Base-by-base conservation (phyloP, 2,888 invertebrate species). In the Altica lythri region DNA sequence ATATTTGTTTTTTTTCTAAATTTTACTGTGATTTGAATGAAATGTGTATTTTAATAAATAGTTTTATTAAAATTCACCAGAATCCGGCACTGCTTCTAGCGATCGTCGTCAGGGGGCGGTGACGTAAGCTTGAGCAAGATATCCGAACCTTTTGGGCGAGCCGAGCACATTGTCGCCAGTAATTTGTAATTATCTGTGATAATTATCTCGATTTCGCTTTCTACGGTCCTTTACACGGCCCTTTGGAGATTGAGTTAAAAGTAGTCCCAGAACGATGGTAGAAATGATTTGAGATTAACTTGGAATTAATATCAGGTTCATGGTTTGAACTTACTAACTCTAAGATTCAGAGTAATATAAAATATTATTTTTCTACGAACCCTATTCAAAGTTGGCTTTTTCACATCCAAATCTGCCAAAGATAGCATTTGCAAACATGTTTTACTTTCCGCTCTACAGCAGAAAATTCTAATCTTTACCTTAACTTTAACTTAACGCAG, bases 141-240 rank as follows among this genome's bases (percentile, higher is more conserved):
- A 53, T 49, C 59, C 55, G 34, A 60, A 55, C 51, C 57, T 55
- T 43, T 45, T 47, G 55, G 55, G 54, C 52, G 55, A 59, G 61
- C 56, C 43, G 60, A 55, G 64, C 63, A 62, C 61, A 65, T 65
- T 66, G 67, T 66, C 65, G 60, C 61, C 59, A 57, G 61, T 65
- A 65, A 67, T 65, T 66, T 60, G 62, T 67, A 68, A 68, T 68
- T 68, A 67, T 68, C 66, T 62, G 58, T 42, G 63, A 68, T 67
- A 66, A 67, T 67, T 67, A 67, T 67, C 66, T 65, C 63, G 68
- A 66, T 68, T 66, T 67, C 59, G 64, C 65, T 67, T 67, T 64
- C 65, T 60, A 67, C 67, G 64, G 61, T 49, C 49, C 49, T 46
- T 46, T 46, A 37, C 37, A 46, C 46, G 35, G 46, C 27, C 66